These are phyloP conservation scores for Psettodes erumei DNA, from an alignment of 2,113 vertebrate species.

Conservation along the genomic window DNA sequence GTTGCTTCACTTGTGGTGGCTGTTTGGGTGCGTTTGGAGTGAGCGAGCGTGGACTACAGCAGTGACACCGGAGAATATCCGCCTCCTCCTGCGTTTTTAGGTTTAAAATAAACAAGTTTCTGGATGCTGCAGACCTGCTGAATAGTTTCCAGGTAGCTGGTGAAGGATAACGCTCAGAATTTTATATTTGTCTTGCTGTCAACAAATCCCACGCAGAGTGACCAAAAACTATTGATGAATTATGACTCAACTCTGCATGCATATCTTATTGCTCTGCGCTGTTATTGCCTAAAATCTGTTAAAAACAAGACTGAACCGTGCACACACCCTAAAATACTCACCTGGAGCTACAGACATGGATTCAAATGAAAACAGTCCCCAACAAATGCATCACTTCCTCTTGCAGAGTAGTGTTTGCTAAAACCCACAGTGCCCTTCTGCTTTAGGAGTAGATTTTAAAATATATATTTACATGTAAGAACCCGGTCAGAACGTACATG, in stretches of 20 bases:
- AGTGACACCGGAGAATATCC: not conserved
- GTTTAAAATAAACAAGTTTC: not conserved
- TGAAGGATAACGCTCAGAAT: too few relatives aligned
- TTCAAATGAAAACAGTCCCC: too few relatives aligned
- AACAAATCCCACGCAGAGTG: not conserved
- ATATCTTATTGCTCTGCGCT: not conserved
- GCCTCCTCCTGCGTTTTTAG: too few relatives aligned
- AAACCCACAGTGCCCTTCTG: not conserved
- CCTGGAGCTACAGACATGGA: too few relatives aligned
- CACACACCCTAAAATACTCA: too few relatives aligned
- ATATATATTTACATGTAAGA: too few relatives aligned
- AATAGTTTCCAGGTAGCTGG: not conserved
- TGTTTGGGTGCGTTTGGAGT: slow-evolving; percentile 28
- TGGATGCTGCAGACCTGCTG: not conserved
- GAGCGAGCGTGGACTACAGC: not conserved
- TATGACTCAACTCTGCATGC: not conserved
- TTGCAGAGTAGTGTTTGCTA: too few relatives aligned
- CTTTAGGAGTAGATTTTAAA: too few relatives aligned
- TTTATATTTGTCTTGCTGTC: not conserved
- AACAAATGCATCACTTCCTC: too few relatives aligned
- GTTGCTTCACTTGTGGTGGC: slow-evolving; percentile 24
- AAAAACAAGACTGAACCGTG: too few relatives aligned
- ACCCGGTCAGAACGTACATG: not conserved
- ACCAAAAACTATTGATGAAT: not conserved
- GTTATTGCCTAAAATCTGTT: too few relatives aligned